A percentile compares a stretch with the other conserved stretches of the same genome.
These are phyloP conservation scores for Lycia hirtaria DNA, from an alignment of 2,888 invertebrate species.

Conservation along the genomic window DNA sequence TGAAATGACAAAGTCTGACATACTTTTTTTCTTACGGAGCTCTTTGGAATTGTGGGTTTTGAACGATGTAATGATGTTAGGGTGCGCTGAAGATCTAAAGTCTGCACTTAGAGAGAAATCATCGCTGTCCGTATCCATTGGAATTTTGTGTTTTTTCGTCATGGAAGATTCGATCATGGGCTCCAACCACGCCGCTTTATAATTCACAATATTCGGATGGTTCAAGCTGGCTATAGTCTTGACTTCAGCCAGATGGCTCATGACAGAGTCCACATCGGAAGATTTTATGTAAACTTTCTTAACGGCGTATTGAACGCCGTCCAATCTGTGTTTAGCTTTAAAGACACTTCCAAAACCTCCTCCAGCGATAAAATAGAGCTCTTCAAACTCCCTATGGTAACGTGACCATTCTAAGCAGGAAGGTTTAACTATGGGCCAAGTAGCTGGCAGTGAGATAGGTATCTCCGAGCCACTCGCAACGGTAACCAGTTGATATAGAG, in stretches of 20 bases:
- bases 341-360: constrained; percentile 93
- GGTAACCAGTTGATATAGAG: constrained; percentile 87
- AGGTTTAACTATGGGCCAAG: constrained; percentile 83
- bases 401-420: constrained; percentile 86
- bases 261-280: constrained; percentile 86
- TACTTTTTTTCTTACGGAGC: constrained; percentile 62
- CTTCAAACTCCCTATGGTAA: constrained; percentile 89
- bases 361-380: constrained; percentile 88
- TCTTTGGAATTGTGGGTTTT: constrained; percentile 81
- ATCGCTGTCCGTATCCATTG: constrained; percentile 72
- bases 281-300: constrained; percentile 90
- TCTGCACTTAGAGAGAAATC: constrained; percentile 62
- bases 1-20: constrained; percentile 75
- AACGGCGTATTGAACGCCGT: constrained; percentile 91
- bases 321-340: constrained; percentile 90
- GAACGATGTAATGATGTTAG: constrained; percentile 74
- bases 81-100: constrained; percentile 65
- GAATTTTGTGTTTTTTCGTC: constrained; percentile 65
- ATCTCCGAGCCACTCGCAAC: constrained; percentile 85
- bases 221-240: constrained; percentile 92
- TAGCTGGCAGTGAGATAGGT: constrained; percentile 74
- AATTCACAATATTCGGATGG: constrained; percentile 92
- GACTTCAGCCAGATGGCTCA: constrained; percentile 90
- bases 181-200: constrained; percentile 94
- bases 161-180: constrained; percentile 82